Evolutionary conservation across 2,113 vertebrate species (phyloP), one percentile per base, ranked within the genome.

Genomic region (Taurulus bubalis): DNA sequence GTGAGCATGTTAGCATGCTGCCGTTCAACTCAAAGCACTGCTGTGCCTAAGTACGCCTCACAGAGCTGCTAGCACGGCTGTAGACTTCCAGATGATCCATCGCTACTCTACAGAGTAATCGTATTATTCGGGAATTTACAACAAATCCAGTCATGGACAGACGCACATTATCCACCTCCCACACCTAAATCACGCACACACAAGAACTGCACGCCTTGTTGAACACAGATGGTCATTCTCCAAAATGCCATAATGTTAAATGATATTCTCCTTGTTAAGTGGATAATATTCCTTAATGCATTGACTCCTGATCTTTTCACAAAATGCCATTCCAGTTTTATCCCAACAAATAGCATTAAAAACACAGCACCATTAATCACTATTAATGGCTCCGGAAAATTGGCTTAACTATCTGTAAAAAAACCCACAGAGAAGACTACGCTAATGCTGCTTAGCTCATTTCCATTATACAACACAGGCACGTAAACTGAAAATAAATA

Each of bases 341-440:
- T 75, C 66, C 11, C 62, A 58, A 64, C 53, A 84, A 88, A 77
- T 56, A 66, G 16, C 69, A 80, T 84, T 88, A 80, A 90, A 66
- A 87, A 67, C 79, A 65, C 28, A 65, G 60, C 47, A 45, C 56
- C 77, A 87, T 90, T 88, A 88, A 89, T 93, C 87, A 88, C 76
- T 72, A 87, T 90, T 92, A 90, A 82, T 83, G 82, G 80, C 80
- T 71, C 30, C 71, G 78, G 83, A 84, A 90, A 91, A 91, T 89
- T 90, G 83, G 83, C 87, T 90, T 85, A 84, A 78, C 85, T 77
- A 75, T 88, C 80, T 83, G 80, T 85, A 84, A 87, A 89, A 85
- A 49, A 80, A 72, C 91, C 82, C 87, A 91, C 81, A 86, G 78
- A 80, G 66, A 86, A 90, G 81, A 65, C 70, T 76, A 75, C 47